phyloP scores from a whole-genome alignment of 1,140 invertebrate genomes.

The Globodera rostochiensis region DNA sequence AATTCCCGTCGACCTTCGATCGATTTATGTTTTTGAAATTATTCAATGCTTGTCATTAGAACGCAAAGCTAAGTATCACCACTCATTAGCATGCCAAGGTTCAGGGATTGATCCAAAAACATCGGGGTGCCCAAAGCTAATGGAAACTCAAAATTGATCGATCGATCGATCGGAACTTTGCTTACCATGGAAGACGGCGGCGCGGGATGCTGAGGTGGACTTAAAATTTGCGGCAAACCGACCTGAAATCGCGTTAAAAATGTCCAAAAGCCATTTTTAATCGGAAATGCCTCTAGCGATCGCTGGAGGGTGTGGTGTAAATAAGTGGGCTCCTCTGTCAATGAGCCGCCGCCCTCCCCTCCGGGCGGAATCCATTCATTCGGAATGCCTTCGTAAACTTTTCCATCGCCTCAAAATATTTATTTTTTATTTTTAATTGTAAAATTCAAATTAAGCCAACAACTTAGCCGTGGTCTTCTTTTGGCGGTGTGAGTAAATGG shows the following conservation, averaged over 20 bases:
- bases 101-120: too few species aligned
- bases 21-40: too few species aligned
- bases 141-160: too few species aligned
- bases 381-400: slow-evolving; percentile 48
- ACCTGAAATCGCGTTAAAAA: neutral
- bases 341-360: slow-evolving; percentile 1
- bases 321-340: slow-evolving; percentile 40
- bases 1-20: neutral
- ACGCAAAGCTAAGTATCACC: too few species aligned
- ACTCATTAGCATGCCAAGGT: too few species aligned
- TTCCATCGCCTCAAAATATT: slow-evolving; percentile 24
- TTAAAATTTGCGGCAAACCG: slow-evolving; percentile 30
- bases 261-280: slow-evolving; percentile 14
- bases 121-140: too few species aligned
- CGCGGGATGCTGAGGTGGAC: slow-evolving; percentile 15
- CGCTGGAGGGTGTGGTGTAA: slow-evolving; percentile 52
- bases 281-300: slow-evolving; percentile 40
- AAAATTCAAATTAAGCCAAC: neutral
- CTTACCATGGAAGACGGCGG: slow-evolving; percentile 22
- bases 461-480: neutral
- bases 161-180: neutral
- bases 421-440: too few species aligned
- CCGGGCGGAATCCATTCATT: slow-evolving; percentile 52
- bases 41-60: too few species aligned
- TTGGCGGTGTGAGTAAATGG: neutral